Base-by-base conservation (phyloP, 2,888 invertebrate genomes). In the Tiphia femorata region DNA sequence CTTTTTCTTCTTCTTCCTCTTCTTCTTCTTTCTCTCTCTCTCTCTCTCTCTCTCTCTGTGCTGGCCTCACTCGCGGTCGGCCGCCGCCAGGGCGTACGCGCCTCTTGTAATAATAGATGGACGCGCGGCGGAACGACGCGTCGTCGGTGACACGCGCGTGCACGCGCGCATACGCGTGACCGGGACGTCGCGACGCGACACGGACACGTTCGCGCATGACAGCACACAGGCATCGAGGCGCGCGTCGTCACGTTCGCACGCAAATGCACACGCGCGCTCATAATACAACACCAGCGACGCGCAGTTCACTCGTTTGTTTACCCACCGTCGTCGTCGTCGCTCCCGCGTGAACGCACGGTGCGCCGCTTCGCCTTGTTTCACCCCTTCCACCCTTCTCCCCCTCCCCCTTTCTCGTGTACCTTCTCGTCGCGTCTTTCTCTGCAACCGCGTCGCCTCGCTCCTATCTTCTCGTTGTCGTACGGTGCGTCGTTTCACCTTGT, bases 71-170 rank as follows among this genome's bases (percentile, higher is more conserved):
- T 25, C 29, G 16, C 51, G 19, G 19, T n/a, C n/a, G n/a, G 21
- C 20, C 5, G 7, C 33, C 42, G 38, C 7, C 33, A n/a, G 21
- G 23, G 40, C 44, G 46, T 25, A 33, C 49, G 49, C 21, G 37
- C 50, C 58, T 67, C 51, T 60, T 54, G 67, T 65, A 67, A 67
- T 65, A 67, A 67, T 61, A 65, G 65, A 61, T 58, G 56, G 58
- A 59, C 47, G 44, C 51, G 53, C 17, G 23, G 29, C 35, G 41
- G 42, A 37, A 50, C 49, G 44, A 33, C 6, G 19, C 30, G 21
- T 38, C 21, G 41, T 16, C 25, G 43, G 30, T 19, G 43, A 29
- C 30, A 29, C 29, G 19, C 29, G 43, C 43, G 12, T 30, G 43
- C 29, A 20, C 43, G 25, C 29, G 23, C 30, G 16, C 30, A 42